Conservation (phyloP, 37 sponge, comb jelly and placozoan species). For the Crambe crambe region DNA sequence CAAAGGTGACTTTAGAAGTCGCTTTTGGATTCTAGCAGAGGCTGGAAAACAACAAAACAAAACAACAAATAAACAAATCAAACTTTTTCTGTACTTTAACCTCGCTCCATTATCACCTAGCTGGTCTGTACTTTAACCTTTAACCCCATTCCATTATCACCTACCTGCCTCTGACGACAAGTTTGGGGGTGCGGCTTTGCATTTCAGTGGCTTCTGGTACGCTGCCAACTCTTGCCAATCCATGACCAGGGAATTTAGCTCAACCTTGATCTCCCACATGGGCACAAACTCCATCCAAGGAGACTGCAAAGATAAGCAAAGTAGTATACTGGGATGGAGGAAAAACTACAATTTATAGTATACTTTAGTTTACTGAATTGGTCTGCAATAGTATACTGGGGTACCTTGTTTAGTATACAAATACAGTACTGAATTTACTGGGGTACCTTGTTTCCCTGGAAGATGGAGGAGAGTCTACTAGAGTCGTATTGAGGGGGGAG, state of each 20-base stretch:
- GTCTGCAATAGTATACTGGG: no score
- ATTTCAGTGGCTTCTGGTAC: conserved; percentile 69
- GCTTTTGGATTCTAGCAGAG: conserved; percentile 50
- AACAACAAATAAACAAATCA: no score
- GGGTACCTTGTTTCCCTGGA: conserved; percentile 29
- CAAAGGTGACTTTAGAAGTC: conserved; percentile 23
- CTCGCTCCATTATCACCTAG: neutral
- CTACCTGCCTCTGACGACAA: no score
- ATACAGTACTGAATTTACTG: no score
- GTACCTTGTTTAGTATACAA: no score
- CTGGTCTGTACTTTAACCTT: neutral
- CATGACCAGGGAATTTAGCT: conserved; percentile 33
- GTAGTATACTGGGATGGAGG: neutral
- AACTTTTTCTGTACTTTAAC: no score
- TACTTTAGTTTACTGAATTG: neutral
- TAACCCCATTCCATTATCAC: neutral
- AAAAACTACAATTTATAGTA: neutral
- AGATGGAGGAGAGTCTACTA: conserved; percentile 60
- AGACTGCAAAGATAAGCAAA: neutral
- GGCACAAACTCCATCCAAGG: conserved; percentile 78
- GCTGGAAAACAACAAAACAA: conserved; percentile 30
- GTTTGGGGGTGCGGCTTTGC: no score
- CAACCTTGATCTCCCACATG: conserved; percentile 51
- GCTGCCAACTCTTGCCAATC: conserved; percentile 73
- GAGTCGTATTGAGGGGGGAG: conserved; percentile 86